phyloP scores from a whole-genome alignment of 2,797 vertebrate species.

The Pterois miles region DNA sequence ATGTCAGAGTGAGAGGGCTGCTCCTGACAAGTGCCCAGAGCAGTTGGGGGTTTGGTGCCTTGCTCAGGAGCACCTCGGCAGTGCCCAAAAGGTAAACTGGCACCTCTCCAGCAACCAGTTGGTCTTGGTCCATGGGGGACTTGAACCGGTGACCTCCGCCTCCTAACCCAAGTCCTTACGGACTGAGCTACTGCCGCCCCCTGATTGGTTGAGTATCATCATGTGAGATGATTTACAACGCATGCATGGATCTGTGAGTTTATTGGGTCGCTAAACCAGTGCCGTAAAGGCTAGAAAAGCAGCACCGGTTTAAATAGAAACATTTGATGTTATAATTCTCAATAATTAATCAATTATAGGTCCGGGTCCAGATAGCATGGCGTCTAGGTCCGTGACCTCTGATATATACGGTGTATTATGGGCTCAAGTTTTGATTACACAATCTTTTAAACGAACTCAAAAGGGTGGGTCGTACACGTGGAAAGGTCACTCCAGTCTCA shows the following conservation, averaged over 20 bases:
- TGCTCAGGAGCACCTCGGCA: too few relatives aligned
- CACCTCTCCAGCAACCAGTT: too few relatives aligned
- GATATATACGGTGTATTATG: background rate
- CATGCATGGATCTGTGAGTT: background rate
- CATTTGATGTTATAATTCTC: background rate
- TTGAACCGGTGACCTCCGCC: too few relatives aligned
- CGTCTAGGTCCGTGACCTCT: background rate
- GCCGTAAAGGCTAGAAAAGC: background rate
- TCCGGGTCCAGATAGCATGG: background rate
- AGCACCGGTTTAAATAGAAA: background rate
- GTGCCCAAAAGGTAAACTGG: too few relatives aligned
- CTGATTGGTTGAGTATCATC: background rate
- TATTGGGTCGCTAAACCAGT: background rate
- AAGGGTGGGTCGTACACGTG: conserved; percentile 17
- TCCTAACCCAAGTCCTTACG: too few relatives aligned
- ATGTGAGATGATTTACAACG: background rate
- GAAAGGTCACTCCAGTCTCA: conserved; percentile 47
- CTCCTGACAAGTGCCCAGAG: too few relatives aligned
- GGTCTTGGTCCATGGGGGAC: too few relatives aligned
- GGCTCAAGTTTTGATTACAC: background rate
- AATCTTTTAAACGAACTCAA: background rate
- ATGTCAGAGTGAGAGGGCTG: too few relatives aligned
- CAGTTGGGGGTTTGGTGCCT: too few relatives aligned
- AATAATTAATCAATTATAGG: background rate
- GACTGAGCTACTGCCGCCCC: too few relatives aligned